These are phyloP conservation scores for Lamprologus callipterus DNA, from an alignment of 2,113 vertebrate genomes.

Conservation along the genomic window DNA sequence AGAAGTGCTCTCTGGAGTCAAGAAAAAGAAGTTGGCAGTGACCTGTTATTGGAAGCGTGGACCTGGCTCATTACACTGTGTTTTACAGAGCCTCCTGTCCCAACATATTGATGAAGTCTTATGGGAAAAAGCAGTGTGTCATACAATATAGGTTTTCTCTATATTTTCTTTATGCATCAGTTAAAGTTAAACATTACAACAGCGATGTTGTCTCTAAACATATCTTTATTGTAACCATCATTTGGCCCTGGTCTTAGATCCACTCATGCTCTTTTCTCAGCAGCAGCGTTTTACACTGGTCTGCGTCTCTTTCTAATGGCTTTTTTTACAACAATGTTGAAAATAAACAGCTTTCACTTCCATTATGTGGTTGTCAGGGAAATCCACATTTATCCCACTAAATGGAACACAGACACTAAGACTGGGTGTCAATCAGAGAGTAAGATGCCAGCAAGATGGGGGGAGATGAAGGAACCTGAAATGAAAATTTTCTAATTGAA, in stretches of 20 bases:
- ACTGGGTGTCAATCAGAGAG: conserved; percentile 31
- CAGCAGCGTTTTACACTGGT: not conserved
- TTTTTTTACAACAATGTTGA: not conserved
- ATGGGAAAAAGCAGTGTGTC: not conserved
- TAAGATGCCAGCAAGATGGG: not conserved
- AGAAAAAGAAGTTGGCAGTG: conserved; percentile 10
- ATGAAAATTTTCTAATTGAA: conserved; percentile 46
- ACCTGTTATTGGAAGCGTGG: not conserved
- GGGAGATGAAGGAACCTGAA: conserved; percentile 15
- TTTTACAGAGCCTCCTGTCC: not conserved
- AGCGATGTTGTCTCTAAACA: not conserved
- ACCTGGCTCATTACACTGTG: not conserved
- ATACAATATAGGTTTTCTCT: not conserved
- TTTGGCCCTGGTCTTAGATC: not conserved
- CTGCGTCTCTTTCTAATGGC: not conserved
- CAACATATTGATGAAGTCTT: conserved; percentile 17
- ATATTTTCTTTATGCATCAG: not conserved
- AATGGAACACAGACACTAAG: conserved; percentile 37
- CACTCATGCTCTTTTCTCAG: not conserved
- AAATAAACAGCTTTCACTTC: conserved; percentile 24
- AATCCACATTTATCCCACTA: conserved; percentile 26
- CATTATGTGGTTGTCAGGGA: conserved; percentile 19
- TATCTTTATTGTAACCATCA: conserved; percentile 20
- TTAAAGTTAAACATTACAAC: not conserved
- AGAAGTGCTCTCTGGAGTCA: not conserved